These are phyloP conservation scores for Capitulum mitella DNA, from an alignment of 2,888 invertebrate species.

Conservation along the genomic window DNA sequence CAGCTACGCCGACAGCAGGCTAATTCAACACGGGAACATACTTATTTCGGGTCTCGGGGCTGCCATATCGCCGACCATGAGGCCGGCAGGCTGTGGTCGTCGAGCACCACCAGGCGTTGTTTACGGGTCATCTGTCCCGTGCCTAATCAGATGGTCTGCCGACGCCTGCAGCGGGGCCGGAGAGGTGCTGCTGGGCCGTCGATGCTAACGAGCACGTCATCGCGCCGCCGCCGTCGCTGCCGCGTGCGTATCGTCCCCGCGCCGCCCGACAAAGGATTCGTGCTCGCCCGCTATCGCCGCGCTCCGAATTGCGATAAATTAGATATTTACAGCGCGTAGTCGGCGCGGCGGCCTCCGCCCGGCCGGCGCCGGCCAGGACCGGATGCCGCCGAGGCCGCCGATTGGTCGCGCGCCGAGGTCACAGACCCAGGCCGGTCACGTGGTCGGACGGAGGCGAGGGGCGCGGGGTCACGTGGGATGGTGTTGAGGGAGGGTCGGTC, in stretches of 20 bases:
- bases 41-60: too few relatives aligned
- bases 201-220: neutral
- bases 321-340: conserved; percentile 1
- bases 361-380: neutral
- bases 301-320: conserved; percentile 18
- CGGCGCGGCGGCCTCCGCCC: neutral
- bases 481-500: neutral
- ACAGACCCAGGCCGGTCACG: neutral
- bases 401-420: neutral
- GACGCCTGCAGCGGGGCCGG: too few relatives aligned
- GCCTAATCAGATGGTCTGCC: too few relatives aligned
- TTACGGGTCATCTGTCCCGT: too few relatives aligned
- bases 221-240: neutral
- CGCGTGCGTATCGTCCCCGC: neutral
- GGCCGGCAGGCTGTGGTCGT: too few relatives aligned
- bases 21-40: too few relatives aligned
- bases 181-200: too few relatives aligned
- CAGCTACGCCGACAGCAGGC: too few relatives aligned
- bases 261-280: neutral
- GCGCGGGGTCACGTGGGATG: neutral
- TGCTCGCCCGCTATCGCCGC: neutral
- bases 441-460: neutral
- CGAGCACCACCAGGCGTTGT: too few relatives aligned
- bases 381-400: neutral
- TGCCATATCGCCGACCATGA: too few relatives aligned